Evolutionary conservation across 92 coral and sea anemone genomes (phyloP).

Genomic region (Blastomussa wellsi): DNA sequence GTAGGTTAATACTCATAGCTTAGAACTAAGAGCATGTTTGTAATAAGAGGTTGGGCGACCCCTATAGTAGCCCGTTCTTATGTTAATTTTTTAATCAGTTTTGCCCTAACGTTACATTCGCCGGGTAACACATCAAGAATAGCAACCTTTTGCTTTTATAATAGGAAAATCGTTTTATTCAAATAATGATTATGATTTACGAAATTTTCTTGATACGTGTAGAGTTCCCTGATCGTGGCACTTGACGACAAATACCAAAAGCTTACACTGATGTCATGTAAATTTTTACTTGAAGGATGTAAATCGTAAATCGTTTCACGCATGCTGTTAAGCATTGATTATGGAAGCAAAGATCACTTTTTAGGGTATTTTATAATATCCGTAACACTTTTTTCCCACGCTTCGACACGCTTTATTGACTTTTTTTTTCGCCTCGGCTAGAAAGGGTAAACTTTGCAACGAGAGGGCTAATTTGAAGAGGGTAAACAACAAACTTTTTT

Average conservation of each 20-base stretch:
- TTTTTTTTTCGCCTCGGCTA: background rate
- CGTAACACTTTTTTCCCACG: slow-evolving; percentile 34
- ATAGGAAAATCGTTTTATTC: background rate
- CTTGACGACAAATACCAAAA: background rate
- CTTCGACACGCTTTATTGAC: slow-evolving; percentile 17
- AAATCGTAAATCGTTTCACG: background rate
- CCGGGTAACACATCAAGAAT: too few relatives aligned
- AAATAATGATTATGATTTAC: background rate
- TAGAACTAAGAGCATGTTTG: background rate
- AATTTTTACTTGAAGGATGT: background rate
- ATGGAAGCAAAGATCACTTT: background rate
- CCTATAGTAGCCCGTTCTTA: background rate
- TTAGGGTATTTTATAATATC: background rate
- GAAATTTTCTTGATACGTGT: background rate
- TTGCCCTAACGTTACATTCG: background rate
- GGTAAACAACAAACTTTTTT: background rate
- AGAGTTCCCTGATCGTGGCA: background rate
- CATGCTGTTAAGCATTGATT: background rate
- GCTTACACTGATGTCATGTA: background rate
- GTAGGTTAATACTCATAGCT: background rate
- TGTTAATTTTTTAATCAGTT: background rate
- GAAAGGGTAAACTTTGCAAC: background rate
- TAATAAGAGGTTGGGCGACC: background rate
- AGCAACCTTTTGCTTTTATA: background rate
- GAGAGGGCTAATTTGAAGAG: background rate